Conservation (phyloP, 2,888 invertebrate genomes). For the Cantharis rufa region DNA sequence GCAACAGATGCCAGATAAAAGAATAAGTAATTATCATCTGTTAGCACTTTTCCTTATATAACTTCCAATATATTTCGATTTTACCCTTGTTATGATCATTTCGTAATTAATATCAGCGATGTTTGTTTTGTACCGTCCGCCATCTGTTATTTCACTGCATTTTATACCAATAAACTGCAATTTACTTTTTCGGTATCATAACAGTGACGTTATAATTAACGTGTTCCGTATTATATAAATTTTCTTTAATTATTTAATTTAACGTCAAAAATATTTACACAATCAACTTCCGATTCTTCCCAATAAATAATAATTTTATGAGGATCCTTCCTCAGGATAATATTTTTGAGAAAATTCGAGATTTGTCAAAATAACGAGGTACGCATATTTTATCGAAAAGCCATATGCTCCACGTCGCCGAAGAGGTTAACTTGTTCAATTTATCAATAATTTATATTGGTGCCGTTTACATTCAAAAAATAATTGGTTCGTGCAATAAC, state of each 20-base stretch:
- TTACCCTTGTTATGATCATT: slow-evolving; percentile 34
- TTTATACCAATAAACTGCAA: neutral
- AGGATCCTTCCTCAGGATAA: too few relatives aligned
- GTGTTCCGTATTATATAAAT: neutral
- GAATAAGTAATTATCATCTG: slow-evolving; percentile 25
- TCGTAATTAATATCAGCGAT: slow-evolving; percentile 34
- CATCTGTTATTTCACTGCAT: slow-evolving; percentile 21
- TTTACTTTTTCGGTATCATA: neutral
- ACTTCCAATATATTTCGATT: slow-evolving; percentile 18
- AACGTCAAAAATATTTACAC: neutral
- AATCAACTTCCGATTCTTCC: neutral
- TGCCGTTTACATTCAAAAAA: slow-evolving; percentile 20
- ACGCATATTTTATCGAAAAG: neutral
- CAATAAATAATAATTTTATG: neutral
- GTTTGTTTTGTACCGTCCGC: slow-evolving; percentile 33
- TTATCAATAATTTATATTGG: slow-evolving; percentile 6
- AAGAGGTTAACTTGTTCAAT: neutral
- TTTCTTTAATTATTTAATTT: neutral
- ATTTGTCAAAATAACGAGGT: neutral
- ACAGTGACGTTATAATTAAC: neutral
- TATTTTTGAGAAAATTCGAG: neutral
- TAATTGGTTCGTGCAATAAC: slow-evolving; percentile 30
- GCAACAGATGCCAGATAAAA: slow-evolving; percentile 22
- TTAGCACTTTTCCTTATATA: slow-evolving; percentile 18
- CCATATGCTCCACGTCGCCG: neutral